phyloP scores from a whole-genome alignment of 2,113 vertebrate genomes.

The Catharus minimus region DNA sequence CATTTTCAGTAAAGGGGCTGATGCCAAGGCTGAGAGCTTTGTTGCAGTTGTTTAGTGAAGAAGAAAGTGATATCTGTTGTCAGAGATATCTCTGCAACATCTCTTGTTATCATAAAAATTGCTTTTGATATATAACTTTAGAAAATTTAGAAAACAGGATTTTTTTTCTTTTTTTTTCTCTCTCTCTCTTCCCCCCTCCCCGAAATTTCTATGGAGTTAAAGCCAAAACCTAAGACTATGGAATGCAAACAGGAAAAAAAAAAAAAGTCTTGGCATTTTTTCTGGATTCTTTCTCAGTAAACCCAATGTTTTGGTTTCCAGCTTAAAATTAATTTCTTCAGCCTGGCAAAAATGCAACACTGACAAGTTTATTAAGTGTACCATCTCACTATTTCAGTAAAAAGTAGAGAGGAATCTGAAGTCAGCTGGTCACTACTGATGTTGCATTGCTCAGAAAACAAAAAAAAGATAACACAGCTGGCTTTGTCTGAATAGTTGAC shows the following conservation, averaged over 20 bases:
- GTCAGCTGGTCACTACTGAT: neutral
- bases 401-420: neutral
- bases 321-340: neutral
- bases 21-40: neutral
- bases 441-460: neutral
- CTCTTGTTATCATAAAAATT: neutral
- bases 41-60: neutral
- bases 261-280: neutral
- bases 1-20: neutral
- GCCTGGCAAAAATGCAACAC: neutral
- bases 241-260: neutral
- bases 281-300: neutral
- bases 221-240: neutral
- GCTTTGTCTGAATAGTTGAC: neutral
- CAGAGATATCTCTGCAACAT: neutral
- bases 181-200: no score
- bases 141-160: neutral
- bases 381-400: neutral
- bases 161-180: no score
- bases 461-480: neutral
- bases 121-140: neutral
- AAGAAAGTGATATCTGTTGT: neutral
- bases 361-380: neutral
- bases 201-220: neutral
- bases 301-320: fast-evolving